Percentiles rank a stretch among this genome's conserved stretches.
Conservation (phyloP, 2,888 invertebrate genomes). For the Phytoseiulus persimilis region DNA sequence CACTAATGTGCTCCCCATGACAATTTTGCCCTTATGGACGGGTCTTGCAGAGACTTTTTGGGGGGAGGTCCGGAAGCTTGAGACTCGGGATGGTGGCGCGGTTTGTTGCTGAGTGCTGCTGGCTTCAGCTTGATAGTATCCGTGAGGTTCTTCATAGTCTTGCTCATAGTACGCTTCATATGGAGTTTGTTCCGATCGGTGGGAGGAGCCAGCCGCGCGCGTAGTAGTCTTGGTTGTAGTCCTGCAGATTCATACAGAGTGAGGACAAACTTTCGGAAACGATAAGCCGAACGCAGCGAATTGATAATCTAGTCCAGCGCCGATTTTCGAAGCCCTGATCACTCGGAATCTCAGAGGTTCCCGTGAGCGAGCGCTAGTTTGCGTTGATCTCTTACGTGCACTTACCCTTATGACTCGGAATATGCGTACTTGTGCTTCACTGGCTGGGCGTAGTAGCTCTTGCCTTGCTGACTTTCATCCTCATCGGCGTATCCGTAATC, state of each 20-base stretch:
- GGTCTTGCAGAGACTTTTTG: background rate
- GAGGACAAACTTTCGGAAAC: background rate
- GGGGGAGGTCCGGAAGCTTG: background rate
- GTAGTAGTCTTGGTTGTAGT: background rate
- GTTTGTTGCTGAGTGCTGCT: background rate
- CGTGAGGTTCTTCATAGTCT: background rate
- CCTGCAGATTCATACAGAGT: background rate
- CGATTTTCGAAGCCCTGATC: too few relatives aligned
- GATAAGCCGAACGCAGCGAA: too few relatives aligned
- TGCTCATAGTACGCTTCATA: background rate
- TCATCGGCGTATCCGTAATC: conserved; percentile 34
- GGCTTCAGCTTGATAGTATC: background rate
- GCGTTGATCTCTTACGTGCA: too few relatives aligned
- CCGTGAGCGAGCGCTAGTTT: too few relatives aligned
- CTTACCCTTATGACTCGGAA: conserved; percentile 15
- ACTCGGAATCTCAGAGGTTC: too few relatives aligned
- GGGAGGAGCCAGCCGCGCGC: background rate
- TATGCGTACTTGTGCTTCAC: conserved; percentile 18
- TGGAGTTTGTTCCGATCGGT: background rate
- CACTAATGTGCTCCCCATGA: background rate
- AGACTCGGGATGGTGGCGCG: background rate
- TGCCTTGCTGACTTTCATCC: background rate
- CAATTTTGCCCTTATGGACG: background rate
- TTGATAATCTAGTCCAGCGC: too few relatives aligned
- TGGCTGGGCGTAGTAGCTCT: background rate